Base-by-base conservation (phyloP, 2,113 vertebrate genomes). In the Hypomesus transpacificus region DNA sequence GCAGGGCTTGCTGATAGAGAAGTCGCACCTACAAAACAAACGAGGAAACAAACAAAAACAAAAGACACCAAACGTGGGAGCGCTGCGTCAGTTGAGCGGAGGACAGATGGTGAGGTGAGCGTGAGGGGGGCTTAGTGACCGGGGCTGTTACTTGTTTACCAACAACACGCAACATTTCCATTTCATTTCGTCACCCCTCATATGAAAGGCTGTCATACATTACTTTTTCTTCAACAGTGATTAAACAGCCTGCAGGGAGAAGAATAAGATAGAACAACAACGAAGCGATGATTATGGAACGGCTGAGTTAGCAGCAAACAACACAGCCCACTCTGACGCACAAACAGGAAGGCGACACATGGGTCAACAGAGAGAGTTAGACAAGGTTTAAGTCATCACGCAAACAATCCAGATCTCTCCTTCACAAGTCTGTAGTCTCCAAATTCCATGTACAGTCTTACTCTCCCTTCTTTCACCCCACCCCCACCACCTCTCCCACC, bases 1-100 rank as follows among this genome's bases (percentile, higher is more conserved):
- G 93, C 79, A 97, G 92, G 75, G 96, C 95, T 88, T 95, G 95
- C 85, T 95, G 94, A 89, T 95, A 98, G 78, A 97, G 93, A 77
- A 91, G 94, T 71, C 94, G 92, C 75, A 96, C 95, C 96, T 98
- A 70, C 0, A 56, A 71, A 46, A 58, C 28, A 71, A 3, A 11
- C 39, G 11, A 62, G 74, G 69, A 31, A 39, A 50, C 14, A 74
- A 20, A 51, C 20, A 51, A 11, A 70, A 51, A 70, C 61, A 22
- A 71, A 2, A 26, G n/a, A 51, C 34, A 74, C 22, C 66, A 74
- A 54, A 78, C 18, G 46, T 1, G 31, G n/a, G 75, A 70, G 75
- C 24, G 4, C 4, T 17, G 26, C 9, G 72, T 77, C 80, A 77
- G 65, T 75, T 64, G 14, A 66, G n/a, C 52, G 16, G 46, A 64